These are phyloP conservation scores for Rhea pennata DNA, from an alignment of 2,113 vertebrate species.

Conservation along the genomic window DNA sequence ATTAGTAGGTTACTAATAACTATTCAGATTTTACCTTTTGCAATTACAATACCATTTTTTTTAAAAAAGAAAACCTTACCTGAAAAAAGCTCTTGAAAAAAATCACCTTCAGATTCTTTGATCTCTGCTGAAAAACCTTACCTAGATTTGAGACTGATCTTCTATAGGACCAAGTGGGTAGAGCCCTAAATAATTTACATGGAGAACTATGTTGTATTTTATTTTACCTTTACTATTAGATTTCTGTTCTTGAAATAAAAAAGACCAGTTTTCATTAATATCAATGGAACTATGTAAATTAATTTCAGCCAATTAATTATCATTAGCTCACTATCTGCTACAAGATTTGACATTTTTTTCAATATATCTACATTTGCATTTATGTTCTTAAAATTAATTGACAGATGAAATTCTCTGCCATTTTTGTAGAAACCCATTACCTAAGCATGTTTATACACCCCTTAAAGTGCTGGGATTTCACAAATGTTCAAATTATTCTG, in stretches of 20 bases:
- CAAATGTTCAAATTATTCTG: background rate
- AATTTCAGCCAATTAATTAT: background rate
- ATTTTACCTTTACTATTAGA: background rate
- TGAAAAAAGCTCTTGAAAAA: background rate
- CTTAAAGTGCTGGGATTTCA: background rate
- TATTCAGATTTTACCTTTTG: background rate
- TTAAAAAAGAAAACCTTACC: background rate
- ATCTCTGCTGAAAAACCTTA: background rate
- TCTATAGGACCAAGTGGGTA: background rate
- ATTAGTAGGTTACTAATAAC: background rate
- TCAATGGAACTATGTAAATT: background rate
- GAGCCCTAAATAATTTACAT: background rate
- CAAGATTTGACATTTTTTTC: background rate
- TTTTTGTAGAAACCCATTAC: background rate
- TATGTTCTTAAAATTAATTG: background rate
- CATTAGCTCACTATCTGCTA: background rate
- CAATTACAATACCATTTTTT: background rate
- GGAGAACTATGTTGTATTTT: background rate
- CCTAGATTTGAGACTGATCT: background rate
- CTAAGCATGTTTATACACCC: background rate
- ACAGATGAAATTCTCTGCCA: background rate
- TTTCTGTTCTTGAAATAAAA: background rate
- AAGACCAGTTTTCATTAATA: background rate
- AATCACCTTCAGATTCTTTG: background rate
- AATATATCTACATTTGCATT: background rate